Evolutionary conservation across 2,888 invertebrate species (phyloP), one percentile per base, ranked within the genome.

Genomic region (Lithodes maja): DNA sequence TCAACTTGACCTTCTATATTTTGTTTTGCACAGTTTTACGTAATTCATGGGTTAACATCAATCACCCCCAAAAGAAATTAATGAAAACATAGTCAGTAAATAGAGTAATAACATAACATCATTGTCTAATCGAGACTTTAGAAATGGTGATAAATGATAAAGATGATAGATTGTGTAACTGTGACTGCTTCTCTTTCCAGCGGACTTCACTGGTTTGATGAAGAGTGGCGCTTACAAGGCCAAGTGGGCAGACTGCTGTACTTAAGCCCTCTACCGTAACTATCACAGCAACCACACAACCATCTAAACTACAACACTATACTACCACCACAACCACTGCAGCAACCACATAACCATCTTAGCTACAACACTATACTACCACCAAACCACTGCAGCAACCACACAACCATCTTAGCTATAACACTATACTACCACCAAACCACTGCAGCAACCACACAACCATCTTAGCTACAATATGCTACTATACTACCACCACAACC

Each of bases 161-260:
- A 33, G 33, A 33, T 33, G 33, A 33, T 33, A 33, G 33, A 33
- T 33, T 33, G 33, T 33, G 33, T 33, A 33, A 33, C 33, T 33
- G 33, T 33, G 33, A 33, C 33, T 33, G 33, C 33, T 33, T 33
- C 33, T 33, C 33, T 33, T 33, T 33, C 33, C 89, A 91, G 91
- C 89, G 55, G 91, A 90, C 87, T 91, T 71, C 83, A 79, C 15
- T 61, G 91, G 91, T 0, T 61, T 91, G 52, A 33, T 7, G 50
- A 15, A 52, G 1, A 83, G 83, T 5, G 89, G 87, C 2, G 49
- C 9, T 1, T 82, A 85, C 79, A 78, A 83, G 3, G 89, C 82
- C 15, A 89, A 89, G 52, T 91, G 91, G 91, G 71, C 84, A 49
- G 75, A 68, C 80, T 91, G 91, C 86, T 90, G 90, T 54, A 55